phyloP scores from a whole-genome alignment of 2,888 invertebrate species.

The Teinopalpus imperialis region DNA sequence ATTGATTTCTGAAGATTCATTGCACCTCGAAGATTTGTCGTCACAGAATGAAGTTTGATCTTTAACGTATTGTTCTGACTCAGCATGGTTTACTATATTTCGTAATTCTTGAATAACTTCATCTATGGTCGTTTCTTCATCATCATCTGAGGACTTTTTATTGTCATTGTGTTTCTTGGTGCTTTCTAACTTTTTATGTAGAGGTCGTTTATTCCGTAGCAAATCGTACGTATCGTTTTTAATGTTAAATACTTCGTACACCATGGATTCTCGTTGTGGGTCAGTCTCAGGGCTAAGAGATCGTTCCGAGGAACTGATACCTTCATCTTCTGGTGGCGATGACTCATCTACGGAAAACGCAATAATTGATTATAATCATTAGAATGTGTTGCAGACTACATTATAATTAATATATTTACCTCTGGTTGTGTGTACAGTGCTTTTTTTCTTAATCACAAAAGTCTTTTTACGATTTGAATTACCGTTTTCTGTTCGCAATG shows the following conservation, averaged over 20 bases:
- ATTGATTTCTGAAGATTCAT: slow-evolving; percentile 68
- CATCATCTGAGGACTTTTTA: slow-evolving; percentile 81
- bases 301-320: slow-evolving; percentile 92
- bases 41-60: slow-evolving; percentile 54
- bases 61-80: slow-evolving; percentile 84
- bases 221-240: slow-evolving; percentile 81
- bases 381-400: too few species aligned
- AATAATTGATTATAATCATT: too few species aligned
- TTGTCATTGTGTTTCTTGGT: slow-evolving; percentile 49
- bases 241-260: slow-evolving; percentile 83
- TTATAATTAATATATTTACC: slow-evolving; percentile 44
- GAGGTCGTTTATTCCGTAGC: slow-evolving; percentile 66
- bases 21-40: slow-evolving; percentile 60
- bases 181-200: slow-evolving; percentile 64
- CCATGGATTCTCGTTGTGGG: slow-evolving; percentile 81
- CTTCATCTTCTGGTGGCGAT: slow-evolving; percentile 93
- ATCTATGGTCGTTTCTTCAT: slow-evolving; percentile 91
- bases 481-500: slow-evolving; percentile 79
- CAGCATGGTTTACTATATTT: slow-evolving; percentile 92
- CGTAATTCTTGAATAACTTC: slow-evolving; percentile 93
- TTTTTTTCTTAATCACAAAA: slow-evolving; percentile 77
- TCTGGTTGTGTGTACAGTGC: slow-evolving; percentile 65
- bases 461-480: slow-evolving; percentile 73
- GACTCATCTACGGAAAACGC: slow-evolving; percentile 78
- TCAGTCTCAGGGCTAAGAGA: slow-evolving; percentile 89